Base-by-base conservation (phyloP, 2,888 invertebrate species). In the Tenthredo scrophulariae region DNA sequence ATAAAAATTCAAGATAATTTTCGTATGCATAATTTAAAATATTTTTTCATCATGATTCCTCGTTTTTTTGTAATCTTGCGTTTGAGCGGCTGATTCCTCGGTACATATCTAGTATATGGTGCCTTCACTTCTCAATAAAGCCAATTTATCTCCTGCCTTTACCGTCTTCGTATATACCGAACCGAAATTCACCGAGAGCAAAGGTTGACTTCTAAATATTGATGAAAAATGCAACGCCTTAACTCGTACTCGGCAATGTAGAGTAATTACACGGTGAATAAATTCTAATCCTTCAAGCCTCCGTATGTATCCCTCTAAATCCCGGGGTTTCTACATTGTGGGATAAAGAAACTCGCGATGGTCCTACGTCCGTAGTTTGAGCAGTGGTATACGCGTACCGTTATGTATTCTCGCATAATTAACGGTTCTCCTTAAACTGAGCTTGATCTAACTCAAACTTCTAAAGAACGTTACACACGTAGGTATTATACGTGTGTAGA, bases 391-490 rank as follows among this genome's bases (percentile, higher is more conserved):
- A 67, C 26, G 40, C 22, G 29, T 62, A 80, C 80, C 62, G 80
- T 80, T 80, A 80, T 40, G 33, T 62, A 80, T 62, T 18, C 58
- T 62, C 37, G 62, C 26, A 62, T 80, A 80, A 50, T 80, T 80
- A 80, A 80, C 80, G 80, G 80, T 80, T 80, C 37, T 80, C 58
- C 40, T 62, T 33, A 37, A 62, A 62, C 79, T 22, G 22, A 58
- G 80, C 22, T 80, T 62, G 26, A 80, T 80, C 80, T 33, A 29
- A 40, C 37, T 80, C 40, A 29, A 46, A 22, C 58, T 22, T 7
- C 62, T n/a, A 22, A 62, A 58, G n/a, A 58, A 62, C 43, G 46
- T 43, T 7, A 37, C 18, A 40, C 62, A 67, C 67, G 62, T 22
- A 80, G 37, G 40, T 62, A 37, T 67, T 40, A 22, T 62, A 18